These are phyloP conservation scores for Dermatophagoides farinae DNA, from an alignment of 1,140 invertebrate genomes.

Conservation along the genomic window DNA sequence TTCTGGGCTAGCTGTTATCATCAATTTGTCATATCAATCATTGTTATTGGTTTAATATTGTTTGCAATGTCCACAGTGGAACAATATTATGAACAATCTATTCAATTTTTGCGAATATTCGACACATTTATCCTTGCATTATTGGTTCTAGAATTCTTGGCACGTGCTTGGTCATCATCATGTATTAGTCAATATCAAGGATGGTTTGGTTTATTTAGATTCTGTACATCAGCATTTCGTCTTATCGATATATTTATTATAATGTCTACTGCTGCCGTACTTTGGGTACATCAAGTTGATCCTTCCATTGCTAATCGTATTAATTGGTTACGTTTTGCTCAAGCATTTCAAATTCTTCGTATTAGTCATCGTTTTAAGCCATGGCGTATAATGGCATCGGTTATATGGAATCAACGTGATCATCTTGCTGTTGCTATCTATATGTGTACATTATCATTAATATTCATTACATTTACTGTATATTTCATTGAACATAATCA, in stretches of 20 bases:
- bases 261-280: neutral
- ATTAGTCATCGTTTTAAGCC: neutral
- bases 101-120: neutral
- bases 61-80: neutral
- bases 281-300: neutral
- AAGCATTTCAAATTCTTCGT: neutral
- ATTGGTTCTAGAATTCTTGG: neutral
- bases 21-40: neutral
- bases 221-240: neutral
- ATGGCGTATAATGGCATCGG: neutral
- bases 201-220: neutral
- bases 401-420: neutral
- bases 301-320: neutral
- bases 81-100: neutral
- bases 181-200: neutral
- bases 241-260: slow-evolving; percentile 3
- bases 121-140: neutral
- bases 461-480: neutral
- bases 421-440: neutral
- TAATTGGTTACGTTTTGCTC: neutral
- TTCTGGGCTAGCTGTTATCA: neutral
- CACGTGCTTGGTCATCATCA: neutral
- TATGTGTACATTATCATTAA: neutral
- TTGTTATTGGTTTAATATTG: neutral
- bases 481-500: slow-evolving; percentile 3